A percentile compares a stretch with the other conserved stretches of the same genome.
Conservation (phyloP, 2,888 invertebrate species). For the Scaptomyza caliginosa region DNA sequence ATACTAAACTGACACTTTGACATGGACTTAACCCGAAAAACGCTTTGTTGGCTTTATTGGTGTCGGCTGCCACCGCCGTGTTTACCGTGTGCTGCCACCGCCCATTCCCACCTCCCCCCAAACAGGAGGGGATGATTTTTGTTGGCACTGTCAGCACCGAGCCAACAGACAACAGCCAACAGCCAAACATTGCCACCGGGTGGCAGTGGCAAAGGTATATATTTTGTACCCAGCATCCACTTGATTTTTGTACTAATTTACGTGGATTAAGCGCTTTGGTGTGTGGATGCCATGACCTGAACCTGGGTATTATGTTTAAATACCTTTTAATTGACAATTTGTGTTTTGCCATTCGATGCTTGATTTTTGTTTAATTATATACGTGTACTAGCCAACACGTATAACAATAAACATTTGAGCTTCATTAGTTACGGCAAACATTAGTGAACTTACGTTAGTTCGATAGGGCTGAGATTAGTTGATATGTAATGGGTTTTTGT, state of each 20-base stretch:
- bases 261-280: constrained; percentile 72
- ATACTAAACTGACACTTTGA: constrained; percentile 84
- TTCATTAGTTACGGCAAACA: constrained; percentile 34
- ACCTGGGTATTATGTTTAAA: constrained; percentile 81
- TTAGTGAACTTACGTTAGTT: not conserved
- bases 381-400: not conserved
- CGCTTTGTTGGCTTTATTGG: constrained; percentile 81
- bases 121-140: constrained; percentile 7
- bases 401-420: constrained; percentile 32
- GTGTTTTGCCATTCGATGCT: constrained; percentile 66
- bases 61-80: constrained; percentile 70
- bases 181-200: constrained; percentile 5
- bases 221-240: constrained; percentile 41
- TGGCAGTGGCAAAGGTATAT: constrained; percentile 61
- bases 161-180: constrained; percentile 1
- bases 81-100: constrained; percentile 34
- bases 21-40: constrained; percentile 82
- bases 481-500: not conserved
- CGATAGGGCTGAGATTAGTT: constrained; percentile 13
- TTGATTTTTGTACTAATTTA: constrained; percentile 81
- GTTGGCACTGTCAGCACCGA: constrained; percentile 20
- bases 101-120: too few relatives aligned
- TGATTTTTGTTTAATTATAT: constrained; percentile 69
- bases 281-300: constrained; percentile 43
- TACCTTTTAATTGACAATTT: constrained; percentile 84